These are phyloP conservation scores for Steatocranus sp. DNA, from an alignment of 2,797 vertebrate genomes.

Conservation along the genomic window DNA sequence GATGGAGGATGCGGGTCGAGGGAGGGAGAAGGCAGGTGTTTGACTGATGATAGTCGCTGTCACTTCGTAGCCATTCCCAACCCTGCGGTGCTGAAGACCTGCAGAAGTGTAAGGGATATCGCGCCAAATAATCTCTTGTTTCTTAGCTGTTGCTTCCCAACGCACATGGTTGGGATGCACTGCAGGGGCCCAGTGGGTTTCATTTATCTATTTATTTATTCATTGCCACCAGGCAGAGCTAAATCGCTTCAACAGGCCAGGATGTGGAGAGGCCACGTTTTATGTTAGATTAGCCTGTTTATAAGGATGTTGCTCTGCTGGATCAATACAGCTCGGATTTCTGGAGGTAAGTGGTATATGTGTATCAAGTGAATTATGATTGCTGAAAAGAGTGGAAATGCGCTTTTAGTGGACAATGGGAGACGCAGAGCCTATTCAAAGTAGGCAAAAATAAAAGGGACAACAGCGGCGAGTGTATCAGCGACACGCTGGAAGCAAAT, in stretches of 20 bases:
- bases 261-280: constrained; percentile 52
- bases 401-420: constrained; percentile 35
- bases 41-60: constrained; percentile 29
- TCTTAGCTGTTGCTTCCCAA: constrained; percentile 11
- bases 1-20: not conserved
- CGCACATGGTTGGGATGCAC: constrained; percentile 19
- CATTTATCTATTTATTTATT: constrained; percentile 73
- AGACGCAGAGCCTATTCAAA: constrained; percentile 19
- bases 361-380: constrained; percentile 55
- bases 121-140: constrained; percentile 46
- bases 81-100: not conserved
- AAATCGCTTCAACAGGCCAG: constrained; percentile 59
- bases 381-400: constrained; percentile 46
- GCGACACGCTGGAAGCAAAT: constrained; percentile 26
- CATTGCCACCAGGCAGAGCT: constrained; percentile 62
- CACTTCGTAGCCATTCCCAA: not conserved
- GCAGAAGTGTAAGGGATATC: constrained; percentile 7
- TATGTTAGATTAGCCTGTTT: constrained; percentile 69
- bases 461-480: not conserved
- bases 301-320: constrained; percentile 49
- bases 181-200: constrained; percentile 32
- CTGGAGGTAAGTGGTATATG: constrained; percentile 34
- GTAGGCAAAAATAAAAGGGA: constrained; percentile 17
- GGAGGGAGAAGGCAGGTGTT: constrained; percentile 5
- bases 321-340: constrained; percentile 64